Percentiles rank a stretch among this genome's conserved stretches.
Conservation (phyloP, 2,888 invertebrate genomes). For the Coenonympha arcania region DNA sequence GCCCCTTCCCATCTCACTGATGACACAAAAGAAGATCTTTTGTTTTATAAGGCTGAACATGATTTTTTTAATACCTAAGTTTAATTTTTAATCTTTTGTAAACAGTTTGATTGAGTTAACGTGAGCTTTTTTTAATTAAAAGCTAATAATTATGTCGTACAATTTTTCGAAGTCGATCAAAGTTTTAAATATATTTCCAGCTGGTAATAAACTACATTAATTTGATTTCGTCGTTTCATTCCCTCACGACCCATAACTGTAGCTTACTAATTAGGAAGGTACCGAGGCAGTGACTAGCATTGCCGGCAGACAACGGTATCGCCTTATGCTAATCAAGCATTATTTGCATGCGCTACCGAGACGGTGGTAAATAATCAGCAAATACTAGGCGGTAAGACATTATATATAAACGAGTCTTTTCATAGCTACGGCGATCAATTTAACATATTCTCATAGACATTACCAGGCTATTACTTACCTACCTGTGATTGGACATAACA, state of each 20-base stretch:
- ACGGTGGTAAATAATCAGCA: not conserved
- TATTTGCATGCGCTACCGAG: slow-evolving; percentile 1
- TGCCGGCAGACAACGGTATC: not conserved
- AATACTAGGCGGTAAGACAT: no score
- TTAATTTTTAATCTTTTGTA: slow-evolving; percentile 66
- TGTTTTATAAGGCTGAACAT: slow-evolving; percentile 73
- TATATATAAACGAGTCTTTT: no score
- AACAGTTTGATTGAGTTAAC: slow-evolving; percentile 60
- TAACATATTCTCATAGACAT: no score
- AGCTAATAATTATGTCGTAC: slow-evolving; percentile 56
- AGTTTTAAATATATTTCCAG: slow-evolving; percentile 64
- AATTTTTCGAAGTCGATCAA: slow-evolving; percentile 69
- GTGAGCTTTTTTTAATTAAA: slow-evolving; percentile 55
- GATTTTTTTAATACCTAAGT: slow-evolving; percentile 67
- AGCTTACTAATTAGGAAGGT: not conserved
- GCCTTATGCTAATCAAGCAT: slow-evolving; percentile 1
- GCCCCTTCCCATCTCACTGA: slow-evolving; percentile 54
- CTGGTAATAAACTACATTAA: slow-evolving; percentile 67
- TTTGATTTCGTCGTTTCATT: slow-evolving; percentile 54
- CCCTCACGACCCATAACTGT: not conserved
- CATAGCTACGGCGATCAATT: no score
- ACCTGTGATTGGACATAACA: no score
- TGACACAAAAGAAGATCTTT: slow-evolving; percentile 67
- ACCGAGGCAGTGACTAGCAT: no score
- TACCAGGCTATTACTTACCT: no score